These are phyloP conservation scores for Micronycteris hirsuta DNA, from an alignment of 2,113 vertebrate genomes.

Conservation along the genomic window DNA sequence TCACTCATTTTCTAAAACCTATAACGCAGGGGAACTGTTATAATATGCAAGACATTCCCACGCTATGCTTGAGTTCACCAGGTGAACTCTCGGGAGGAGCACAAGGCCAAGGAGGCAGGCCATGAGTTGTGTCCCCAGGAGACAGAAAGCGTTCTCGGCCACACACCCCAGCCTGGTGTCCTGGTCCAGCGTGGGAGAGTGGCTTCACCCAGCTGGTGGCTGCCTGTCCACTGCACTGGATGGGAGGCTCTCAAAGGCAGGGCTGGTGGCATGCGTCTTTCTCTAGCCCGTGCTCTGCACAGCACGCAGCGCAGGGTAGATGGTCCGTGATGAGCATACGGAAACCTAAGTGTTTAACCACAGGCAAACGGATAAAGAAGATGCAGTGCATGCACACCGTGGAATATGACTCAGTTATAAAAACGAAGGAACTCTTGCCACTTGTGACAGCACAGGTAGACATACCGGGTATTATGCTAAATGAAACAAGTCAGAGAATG, in stretches of 20 bases:
- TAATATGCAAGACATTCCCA: accelerated
- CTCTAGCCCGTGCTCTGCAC: too few species aligned
- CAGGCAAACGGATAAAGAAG: too few species aligned
- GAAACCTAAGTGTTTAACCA: neutral
- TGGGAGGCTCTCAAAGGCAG: neutral
- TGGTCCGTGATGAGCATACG: accelerated
- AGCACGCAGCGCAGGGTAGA: accelerated
- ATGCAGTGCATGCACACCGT: too few species aligned
- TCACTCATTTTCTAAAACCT: neutral
- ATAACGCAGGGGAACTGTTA: neutral
- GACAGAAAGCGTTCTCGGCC: neutral
- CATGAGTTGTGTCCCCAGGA: neutral
- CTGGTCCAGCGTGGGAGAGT: neutral
- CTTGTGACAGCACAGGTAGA: too few species aligned
- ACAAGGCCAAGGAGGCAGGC: neutral
- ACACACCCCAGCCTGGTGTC: neutral
- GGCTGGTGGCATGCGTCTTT: accelerated
- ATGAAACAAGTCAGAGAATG: neutral
- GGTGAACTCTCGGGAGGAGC: too few species aligned
- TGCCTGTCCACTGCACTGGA: accelerated
- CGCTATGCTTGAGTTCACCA: accelerated
- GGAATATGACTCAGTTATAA: too few species aligned
- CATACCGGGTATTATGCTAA: too few species aligned
- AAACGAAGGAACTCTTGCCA: too few species aligned
- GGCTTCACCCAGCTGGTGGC: neutral